Base-by-base conservation (phyloP, 2,797 vertebrate species). In the Platyrinchus mystaceus region DNA sequence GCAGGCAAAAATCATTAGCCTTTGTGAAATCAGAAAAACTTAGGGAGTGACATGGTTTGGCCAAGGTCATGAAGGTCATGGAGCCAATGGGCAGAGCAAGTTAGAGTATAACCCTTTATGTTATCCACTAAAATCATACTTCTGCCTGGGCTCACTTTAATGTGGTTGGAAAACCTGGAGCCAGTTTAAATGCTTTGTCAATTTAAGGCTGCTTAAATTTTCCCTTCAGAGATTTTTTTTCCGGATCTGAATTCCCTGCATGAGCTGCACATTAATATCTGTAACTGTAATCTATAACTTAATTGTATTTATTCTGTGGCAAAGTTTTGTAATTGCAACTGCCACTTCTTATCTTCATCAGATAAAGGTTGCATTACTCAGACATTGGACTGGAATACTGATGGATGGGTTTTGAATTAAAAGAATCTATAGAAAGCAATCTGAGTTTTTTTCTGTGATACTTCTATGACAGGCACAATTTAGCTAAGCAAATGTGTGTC, bases 281-380 rank as follows among this genome's bases (percentile, higher is more conserved):
- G 60, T 69, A 62, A 78, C 73, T 84, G 37, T 81, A 95, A 94
- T 96, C 76, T 95, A 55, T 88, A 92, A 84, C 43, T 67, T 96
- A 95, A 96, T 96, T 92, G 64, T 69, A 84, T 95, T 95, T 97
- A 95, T 95, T 96, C 79, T 90, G 71, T 86, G 41, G 62, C 68
- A 90, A 93, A 94, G 70, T 95, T 94, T 95, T 92, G 86, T 95
- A 96, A 95, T 89, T 95, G 93, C 66, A 87, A 16, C 52, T 94
- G 95, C 64, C 90, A 89, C 60, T 90, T 96, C 92, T 92, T 97
- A 89, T 95, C 96, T 95, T 93, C 68, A 49, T 94, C 94, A 95
- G 93, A 90, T 94, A 97, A 96, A 96, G 76, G 67, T 88, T 96
- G 84, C 58, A 66, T 96, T 95, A 76, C 77, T 96, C 78, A 84